A percentile compares a stretch with the other conserved stretches of the same genome.
Conservation (phyloP, 2,797 vertebrate genomes). For the Lepilemur ruficaudatus region DNA sequence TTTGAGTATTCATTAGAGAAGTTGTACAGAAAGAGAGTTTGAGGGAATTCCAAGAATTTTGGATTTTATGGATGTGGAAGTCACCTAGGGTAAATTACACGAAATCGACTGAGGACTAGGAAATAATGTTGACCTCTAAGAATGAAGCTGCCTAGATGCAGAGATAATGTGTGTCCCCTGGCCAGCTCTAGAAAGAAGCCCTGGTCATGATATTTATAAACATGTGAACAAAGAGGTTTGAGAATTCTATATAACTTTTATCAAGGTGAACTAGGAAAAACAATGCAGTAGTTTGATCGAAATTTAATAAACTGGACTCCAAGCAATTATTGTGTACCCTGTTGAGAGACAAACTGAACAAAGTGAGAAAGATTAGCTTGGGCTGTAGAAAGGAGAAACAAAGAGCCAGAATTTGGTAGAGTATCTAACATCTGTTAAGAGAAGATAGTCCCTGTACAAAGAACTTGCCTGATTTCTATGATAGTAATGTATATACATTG, state of each 20-base stretch:
- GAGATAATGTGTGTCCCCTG: background rate
- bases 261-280: background rate
- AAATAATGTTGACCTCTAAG: background rate
- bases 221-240: background rate
- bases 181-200: background rate
- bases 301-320: slow-evolving; percentile 21
- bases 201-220: slow-evolving; percentile 14
- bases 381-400: background rate
- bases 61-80: background rate
- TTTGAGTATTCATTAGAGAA: background rate
- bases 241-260: background rate
- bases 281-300: background rate
- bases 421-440: background rate
- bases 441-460: background rate
- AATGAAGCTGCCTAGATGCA: background rate
- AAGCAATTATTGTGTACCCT: background rate
- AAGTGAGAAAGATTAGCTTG: slow-evolving; percentile 12
- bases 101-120: background rate
- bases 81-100: background rate
- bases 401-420: background rate
- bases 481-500: background rate
- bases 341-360: slow-evolving; percentile 30
- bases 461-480: background rate
- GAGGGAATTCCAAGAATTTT: background rate
- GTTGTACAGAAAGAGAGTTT: background rate